phyloP scores from a whole-genome alignment of 2,888 invertebrate genomes.

The Tenthredo amoena region DNA sequence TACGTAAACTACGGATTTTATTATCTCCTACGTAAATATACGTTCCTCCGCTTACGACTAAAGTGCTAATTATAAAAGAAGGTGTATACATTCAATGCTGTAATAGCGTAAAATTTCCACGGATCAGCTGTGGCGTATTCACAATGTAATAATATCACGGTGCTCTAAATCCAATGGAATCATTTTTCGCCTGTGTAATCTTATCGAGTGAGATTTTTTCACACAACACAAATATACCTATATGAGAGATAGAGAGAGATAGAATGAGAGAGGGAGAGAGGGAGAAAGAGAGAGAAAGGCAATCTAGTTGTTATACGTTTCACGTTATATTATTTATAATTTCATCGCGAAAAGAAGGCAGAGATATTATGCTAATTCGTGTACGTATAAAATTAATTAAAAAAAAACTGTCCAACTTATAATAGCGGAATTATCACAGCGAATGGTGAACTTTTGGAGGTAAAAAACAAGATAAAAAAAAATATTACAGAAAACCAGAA shows the following conservation, averaged over 20 bases:
- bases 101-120: constrained; percentile 14
- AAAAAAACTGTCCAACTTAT: neutral
- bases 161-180: neutral
- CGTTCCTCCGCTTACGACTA: neutral
- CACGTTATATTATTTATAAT: too few species aligned
- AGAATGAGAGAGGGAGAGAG: too few species aligned
- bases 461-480: neutral
- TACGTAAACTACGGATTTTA: neutral
- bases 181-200: neutral
- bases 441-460: neutral
- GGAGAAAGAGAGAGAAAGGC: neutral
- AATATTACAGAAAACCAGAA: neutral
- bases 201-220: neutral
- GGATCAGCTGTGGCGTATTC: neutral
- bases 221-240: neutral
- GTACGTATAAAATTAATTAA: too few species aligned
- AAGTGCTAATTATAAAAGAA: constrained; percentile 32
- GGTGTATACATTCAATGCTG: neutral
- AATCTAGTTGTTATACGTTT: neutral
- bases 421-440: neutral
- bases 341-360: neutral
- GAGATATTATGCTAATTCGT: neutral
- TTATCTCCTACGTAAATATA: neutral
- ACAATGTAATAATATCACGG: neutral
- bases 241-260: neutral